Conservation (phyloP, 2,797 vertebrate genomes). For the Pipistrellus kuhlii region DNA sequence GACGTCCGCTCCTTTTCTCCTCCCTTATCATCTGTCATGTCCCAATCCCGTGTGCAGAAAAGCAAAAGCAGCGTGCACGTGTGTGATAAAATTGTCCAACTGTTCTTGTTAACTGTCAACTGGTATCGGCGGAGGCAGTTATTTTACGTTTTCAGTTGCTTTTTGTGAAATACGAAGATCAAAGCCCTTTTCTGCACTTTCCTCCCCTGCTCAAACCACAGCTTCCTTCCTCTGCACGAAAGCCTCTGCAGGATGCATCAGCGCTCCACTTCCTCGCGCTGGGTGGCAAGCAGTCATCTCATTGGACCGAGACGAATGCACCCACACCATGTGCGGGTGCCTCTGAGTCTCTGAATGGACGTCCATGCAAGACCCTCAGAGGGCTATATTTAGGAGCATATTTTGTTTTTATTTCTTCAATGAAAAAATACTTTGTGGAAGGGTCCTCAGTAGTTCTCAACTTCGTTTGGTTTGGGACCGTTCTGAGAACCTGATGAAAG, state of each 20-base stretch:
- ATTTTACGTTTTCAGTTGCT: conserved; percentile 70
- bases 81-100: conserved; percentile 42
- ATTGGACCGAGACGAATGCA: neutral
- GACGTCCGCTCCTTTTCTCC: neutral
- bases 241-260: neutral
- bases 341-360: neutral
- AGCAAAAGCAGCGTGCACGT: neutral
- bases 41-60: neutral
- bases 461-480: neutral
- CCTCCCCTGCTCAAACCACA: conserved; percentile 68
- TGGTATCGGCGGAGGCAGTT: conserved; percentile 54
- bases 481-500: conserved; percentile 9
- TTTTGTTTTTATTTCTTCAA: neutral
- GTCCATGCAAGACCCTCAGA: neutral
- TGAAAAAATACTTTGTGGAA: neutral
- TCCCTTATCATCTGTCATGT: neutral
- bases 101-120: conserved; percentile 63
- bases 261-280: neutral
- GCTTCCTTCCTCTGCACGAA: conserved; percentile 73
- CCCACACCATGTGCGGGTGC: neutral
- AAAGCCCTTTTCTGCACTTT: conserved; percentile 65
- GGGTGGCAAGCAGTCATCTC: neutral
- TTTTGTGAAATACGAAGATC: conserved; percentile 74
- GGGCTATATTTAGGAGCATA: neutral
- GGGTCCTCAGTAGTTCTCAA: neutral